phyloP scores from a whole-genome alignment of 2,797 vertebrate species.

The Pseudochirops corinnae region DNA sequence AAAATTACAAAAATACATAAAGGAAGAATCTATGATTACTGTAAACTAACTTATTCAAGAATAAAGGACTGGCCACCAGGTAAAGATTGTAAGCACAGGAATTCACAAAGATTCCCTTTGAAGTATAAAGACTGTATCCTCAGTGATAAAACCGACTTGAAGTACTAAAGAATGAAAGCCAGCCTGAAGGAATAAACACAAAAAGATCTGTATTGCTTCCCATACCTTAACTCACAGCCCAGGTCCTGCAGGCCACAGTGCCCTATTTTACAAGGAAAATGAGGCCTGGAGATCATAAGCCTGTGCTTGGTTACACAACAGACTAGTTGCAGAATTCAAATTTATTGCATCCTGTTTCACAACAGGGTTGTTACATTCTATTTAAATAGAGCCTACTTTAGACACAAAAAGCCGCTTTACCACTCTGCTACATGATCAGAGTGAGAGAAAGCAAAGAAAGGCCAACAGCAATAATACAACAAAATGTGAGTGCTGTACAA shows the following conservation, averaged over 20 bases:
- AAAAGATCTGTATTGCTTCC: not conserved
- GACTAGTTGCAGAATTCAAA: not conserved
- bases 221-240: not conserved
- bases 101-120: not conserved
- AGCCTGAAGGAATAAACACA: not conserved
- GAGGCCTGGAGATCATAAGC: not conserved
- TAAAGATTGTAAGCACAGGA: not conserved
- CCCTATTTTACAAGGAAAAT: not conserved
- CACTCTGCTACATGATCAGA: not conserved
- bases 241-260: not conserved
- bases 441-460: not conserved
- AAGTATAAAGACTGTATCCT: not conserved
- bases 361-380: not conserved
- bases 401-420: not conserved
- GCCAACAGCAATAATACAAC: not conserved
- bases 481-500: not conserved
- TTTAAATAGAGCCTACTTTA: not conserved
- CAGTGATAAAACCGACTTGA: not conserved
- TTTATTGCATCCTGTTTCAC: not conserved
- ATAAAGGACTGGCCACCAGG: not conserved
- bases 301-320: not conserved
- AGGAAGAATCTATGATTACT: slow-evolving; percentile 5
- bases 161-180: not conserved
- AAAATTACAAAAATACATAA: slow-evolving; percentile 57
- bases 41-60: not conserved